Evolutionary conservation across 2,113 vertebrate genomes (phyloP), one percentile per base, ranked within the genome.

Genomic region (Lophura nycthemera): DNA sequence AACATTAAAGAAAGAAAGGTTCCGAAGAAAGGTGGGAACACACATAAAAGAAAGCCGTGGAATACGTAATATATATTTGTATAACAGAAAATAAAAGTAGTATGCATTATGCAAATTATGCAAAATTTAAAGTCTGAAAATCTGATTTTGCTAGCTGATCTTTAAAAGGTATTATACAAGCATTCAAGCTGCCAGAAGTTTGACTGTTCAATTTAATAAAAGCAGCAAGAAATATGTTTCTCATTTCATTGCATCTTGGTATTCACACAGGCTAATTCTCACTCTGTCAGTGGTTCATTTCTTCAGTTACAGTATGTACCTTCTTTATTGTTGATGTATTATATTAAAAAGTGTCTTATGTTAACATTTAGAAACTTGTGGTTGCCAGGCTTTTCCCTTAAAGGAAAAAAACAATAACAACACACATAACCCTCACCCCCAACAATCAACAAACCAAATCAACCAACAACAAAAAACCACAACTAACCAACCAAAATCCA

Each of bases 281-380:
- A 32, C 42, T 83, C 63, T 86, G 63, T 54, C 81, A 66, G 74
- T 87, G 36, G 34, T 56, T 96, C 66, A 73, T 89, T 90, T 90
- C 71, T 93, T 95, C 86, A 87, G 8, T 79, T 96, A 79, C 60
- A 90, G 25, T 67, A 87, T 72, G 84, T 76, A 54, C 84, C 74
- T 89, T 79, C 93, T 50, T 90, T 92, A 65, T 60, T 73, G 43
- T 89, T 90, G 83, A 92, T 72, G 22, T 42, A 89, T 92, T 94
- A 66, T 74, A 92, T 92, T 82, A 87, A 92, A 69, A 13, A 64
- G 34, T 72, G 30, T 52, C 48, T 84, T 73, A 61, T 76, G 66
- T 80, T 94, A 95, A 94, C 86, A 76, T 76, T 87, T 36, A 85
- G 40, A 90, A 86, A 79, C 45, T 75, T 87, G 30, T 66, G 16